phyloP scores from a whole-genome alignment of 2,113 vertebrate genomes.

The Podarcis muralis region DNA sequence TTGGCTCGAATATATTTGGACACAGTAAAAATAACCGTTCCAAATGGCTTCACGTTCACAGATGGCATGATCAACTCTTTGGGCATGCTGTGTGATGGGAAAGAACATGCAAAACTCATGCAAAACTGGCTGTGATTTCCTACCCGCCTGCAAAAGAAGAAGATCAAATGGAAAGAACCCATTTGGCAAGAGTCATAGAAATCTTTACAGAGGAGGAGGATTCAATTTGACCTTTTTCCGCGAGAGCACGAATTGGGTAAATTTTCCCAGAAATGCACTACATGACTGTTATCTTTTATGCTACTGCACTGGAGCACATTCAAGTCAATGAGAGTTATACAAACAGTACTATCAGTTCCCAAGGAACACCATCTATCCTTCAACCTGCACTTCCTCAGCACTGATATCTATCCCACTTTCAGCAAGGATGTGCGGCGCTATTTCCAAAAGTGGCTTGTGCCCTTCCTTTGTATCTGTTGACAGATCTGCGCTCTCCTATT shows the following conservation, averaged over 20 bases:
- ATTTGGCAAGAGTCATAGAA: background rate
- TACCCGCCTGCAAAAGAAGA: background rate
- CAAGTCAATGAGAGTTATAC: background rate
- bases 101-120: background rate
- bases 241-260: background rate
- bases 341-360: constrained; percentile 25
- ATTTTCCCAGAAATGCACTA: background rate
- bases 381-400: constrained; percentile 14
- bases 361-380: constrained; percentile 18
- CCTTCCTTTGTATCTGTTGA: constrained; percentile 41
- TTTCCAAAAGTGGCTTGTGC: constrained; percentile 13
- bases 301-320: background rate
- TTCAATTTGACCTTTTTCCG: background rate
- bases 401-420: background rate
- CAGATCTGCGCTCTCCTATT: constrained; percentile 57
- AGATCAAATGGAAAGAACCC: background rate
- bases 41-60: background rate
- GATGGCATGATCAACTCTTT: background rate
- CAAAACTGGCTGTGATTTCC: background rate
- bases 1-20: background rate
- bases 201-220: background rate
- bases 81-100: background rate
- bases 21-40: background rate
- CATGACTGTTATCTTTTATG: constrained; percentile 1
- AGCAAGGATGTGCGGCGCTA: constrained; percentile 37